Base-by-base conservation (phyloP, 1,140 invertebrate species). In the Stenopsyche tienmushanensis region DNA sequence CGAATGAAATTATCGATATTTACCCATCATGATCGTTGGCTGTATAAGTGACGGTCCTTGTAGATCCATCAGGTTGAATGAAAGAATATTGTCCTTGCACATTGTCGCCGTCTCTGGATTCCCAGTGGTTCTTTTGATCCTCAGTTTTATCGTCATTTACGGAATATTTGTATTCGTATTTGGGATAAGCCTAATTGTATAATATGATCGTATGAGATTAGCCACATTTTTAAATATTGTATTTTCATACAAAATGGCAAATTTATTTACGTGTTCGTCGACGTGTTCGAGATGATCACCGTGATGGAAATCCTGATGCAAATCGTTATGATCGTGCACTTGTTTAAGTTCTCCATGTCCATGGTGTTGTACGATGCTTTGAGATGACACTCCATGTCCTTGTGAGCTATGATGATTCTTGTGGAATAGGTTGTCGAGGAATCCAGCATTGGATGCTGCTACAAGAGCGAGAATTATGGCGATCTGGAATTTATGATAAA, bases 121-220 rank as follows among this genome's bases (percentile, higher is more conserved):
- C 85, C 77, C 83, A 83, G 69, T 86, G 85, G 73, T 80, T 83
- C 77, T 89, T 88, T 45, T 86, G 82, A 71, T 89, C 87, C 66
- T 89, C 86, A 21, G 85, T 90, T 75, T 86, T 83, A 34, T 83
- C 82, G 73, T 91, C 89, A 69, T 87, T 83, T 9, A 91, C 87
- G 10, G 85, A 86, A 72, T 91, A 91, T 71, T 86, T 88, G 72
- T 88, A 90, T 67, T 84, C 83, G 76, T 91, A 91, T 66, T 84
- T 83, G 63, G 86, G 88, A 76, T 86, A 76, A 63, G 79, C 71
- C 79, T 81, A 71, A 3, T n/a, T n/a, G n/a, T n/a, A n/a, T n/a
- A n/a, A n/a, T n/a, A n/a, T n/a, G n/a, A 20, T 47, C 25, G 18
- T 39, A 3, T 10, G 2, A 42, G 5, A 58, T 58, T 23, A 44